Conservation (phyloP, 2,888 invertebrate species). For the Xanthia icteritia region DNA sequence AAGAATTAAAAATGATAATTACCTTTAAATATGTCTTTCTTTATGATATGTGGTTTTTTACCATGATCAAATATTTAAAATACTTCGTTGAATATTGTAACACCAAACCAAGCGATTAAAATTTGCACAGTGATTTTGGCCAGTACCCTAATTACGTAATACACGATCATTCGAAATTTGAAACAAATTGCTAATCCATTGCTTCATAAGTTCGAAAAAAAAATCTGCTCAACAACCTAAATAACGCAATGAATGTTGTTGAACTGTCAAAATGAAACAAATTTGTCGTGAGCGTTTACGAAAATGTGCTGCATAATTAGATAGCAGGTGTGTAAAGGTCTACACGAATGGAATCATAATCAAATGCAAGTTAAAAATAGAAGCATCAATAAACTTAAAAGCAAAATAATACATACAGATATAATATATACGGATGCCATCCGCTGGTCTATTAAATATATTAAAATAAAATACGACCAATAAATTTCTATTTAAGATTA, state of each 20-base stretch:
- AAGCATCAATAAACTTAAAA: slow-evolving; percentile 14
- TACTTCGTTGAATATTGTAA: too few relatives aligned
- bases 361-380: slow-evolving; percentile 1
- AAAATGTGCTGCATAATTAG: too few relatives aligned
- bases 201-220: too few relatives aligned
- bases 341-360: neutral
- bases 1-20: neutral
- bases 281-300: too few relatives aligned
- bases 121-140: neutral
- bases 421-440: neutral
- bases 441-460: neutral
- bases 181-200: too few relatives aligned
- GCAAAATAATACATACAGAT: neutral
- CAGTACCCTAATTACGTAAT: too few relatives aligned
- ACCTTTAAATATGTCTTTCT: neutral
- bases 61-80: neutral
- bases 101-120: neutral
- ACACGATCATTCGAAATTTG: too few relatives aligned
- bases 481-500: neutral
- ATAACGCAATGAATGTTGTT: too few relatives aligned
- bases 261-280: too few relatives aligned
- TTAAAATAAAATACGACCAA: neutral
- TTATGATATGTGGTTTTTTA: neutral
- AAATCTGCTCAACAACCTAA: too few relatives aligned
- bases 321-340: neutral